These are phyloP conservation scores for Boulengerochromis microlepis DNA, from an alignment of 2,113 vertebrate genomes.

Conservation along the genomic window DNA sequence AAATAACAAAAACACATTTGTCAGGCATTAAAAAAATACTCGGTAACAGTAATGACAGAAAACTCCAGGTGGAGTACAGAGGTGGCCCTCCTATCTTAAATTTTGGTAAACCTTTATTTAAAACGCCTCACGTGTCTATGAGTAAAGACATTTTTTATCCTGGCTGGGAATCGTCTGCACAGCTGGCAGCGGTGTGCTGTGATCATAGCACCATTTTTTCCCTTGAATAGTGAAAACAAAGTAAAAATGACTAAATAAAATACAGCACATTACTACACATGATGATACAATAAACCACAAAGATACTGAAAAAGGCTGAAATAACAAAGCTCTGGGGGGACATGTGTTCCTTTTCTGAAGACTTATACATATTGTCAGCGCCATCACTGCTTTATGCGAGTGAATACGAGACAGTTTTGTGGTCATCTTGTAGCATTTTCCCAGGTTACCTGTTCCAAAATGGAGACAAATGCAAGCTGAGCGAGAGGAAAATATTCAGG, in stretches of 20 bases:
- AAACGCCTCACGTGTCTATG: background rate
- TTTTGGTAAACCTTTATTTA: background rate
- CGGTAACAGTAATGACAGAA: background rate
- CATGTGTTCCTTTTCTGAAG: background rate
- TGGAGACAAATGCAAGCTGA: slow-evolving; percentile 16
- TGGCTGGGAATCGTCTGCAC: background rate
- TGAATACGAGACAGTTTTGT: slow-evolving; percentile 2
- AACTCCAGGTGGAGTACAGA: background rate
- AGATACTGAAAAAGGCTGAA: background rate
- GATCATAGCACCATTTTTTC: background rate
- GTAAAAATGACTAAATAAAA: background rate
- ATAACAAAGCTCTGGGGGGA: slow-evolving; percentile 5
- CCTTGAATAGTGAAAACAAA: slow-evolving; percentile 2
- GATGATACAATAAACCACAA: slow-evolving; percentile 29
- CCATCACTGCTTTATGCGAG: background rate
- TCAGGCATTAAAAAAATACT: background rate
- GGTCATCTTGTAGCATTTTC: slow-evolving; percentile 30
- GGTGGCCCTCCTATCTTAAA: slow-evolving; percentile 2
- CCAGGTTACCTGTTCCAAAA: slow-evolving; percentile 46
- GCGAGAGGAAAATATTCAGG: slow-evolving; percentile 14
- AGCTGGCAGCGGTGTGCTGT: background rate
- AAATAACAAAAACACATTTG: background rate
- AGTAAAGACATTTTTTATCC: background rate
- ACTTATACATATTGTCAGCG: background rate
- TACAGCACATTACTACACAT: background rate